A percentile compares a stretch with the other conserved stretches of the same genome.
phyloP scores from a whole-genome alignment of 2,113 vertebrate species.

The Lanius ludovicianus region DNA sequence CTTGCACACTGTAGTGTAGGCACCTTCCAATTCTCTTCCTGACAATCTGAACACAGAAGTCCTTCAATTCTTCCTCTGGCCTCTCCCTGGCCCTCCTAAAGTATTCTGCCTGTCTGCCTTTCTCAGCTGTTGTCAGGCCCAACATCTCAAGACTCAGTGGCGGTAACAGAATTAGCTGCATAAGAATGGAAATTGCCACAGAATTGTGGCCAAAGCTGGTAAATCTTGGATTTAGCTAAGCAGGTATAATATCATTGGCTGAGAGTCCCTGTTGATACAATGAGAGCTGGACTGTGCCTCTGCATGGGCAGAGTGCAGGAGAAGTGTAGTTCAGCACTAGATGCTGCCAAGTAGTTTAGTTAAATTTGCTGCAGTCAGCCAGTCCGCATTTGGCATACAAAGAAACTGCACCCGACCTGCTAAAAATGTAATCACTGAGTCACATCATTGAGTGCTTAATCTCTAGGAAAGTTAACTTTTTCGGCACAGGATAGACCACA shows the following conservation, averaged over 20 bases:
- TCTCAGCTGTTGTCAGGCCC: neutral
- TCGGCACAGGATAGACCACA: neutral
- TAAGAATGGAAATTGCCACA: neutral
- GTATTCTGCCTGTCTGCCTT: neutral
- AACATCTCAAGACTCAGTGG: neutral
- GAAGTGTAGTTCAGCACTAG: conserved; percentile 18
- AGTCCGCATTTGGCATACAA: conserved; percentile 45
- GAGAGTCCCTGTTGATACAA: accelerated
- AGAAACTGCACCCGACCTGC: conserved; percentile 51
- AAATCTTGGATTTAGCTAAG: neutral
- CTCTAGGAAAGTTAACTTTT: conserved; percentile 67
- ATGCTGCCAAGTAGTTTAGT: conserved; percentile 27
- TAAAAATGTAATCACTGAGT: conserved; percentile 74
- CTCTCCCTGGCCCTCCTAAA: neutral
- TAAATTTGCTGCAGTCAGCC: conserved; percentile 56
- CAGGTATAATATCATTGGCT: neutral
- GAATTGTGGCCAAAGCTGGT: neutral
- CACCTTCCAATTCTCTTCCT: neutral
- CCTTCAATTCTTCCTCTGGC: neutral
- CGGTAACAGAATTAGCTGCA: neutral
- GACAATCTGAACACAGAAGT: neutral
- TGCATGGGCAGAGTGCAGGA: neutral
- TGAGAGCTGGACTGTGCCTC: neutral
- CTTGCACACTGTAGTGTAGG: neutral
- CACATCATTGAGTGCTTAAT: conserved; percentile 62